These are phyloP conservation scores for Heliconius hewitsoni DNA, from an alignment of 1,140 invertebrate species.

Conservation along the genomic window DNA sequence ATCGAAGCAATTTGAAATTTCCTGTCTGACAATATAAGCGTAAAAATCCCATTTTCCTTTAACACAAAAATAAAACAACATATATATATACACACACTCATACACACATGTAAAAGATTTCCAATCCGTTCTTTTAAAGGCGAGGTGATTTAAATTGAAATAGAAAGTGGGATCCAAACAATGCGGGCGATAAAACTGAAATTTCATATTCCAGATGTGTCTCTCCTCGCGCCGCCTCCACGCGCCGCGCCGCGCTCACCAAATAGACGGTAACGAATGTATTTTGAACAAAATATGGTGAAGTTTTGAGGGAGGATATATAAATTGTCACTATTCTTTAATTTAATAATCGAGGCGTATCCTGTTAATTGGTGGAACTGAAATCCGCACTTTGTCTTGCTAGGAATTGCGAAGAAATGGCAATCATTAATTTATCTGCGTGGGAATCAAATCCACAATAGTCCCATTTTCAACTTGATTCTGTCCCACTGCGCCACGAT, in stretches of 20 bases:
- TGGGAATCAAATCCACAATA: no score
- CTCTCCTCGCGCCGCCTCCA: background rate
- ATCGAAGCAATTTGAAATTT: background rate
- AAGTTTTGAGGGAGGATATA: background rate
- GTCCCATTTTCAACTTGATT: no score
- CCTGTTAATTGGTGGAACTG: no score
- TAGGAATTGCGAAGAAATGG: no score
- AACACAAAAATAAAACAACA: background rate
- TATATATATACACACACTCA: background rate
- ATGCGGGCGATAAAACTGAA: conserved; percentile 37
- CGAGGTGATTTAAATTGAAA: conserved; percentile 37
- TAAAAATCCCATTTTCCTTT: background rate
- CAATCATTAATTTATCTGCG: no score
- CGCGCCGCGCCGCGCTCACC: no score
- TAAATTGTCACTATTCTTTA: background rate
- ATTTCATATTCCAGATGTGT: conserved; percentile 41
- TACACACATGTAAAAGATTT: background rate
- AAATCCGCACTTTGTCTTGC: no score
- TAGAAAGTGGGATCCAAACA: conserved; percentile 36
- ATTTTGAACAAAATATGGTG: conserved; percentile 4
- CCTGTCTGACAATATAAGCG: background rate
- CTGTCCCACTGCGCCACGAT: no score
- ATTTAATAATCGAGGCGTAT: background rate
- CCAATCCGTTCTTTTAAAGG: conserved; percentile 24
- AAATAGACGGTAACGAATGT: conserved; percentile 5